Evolutionary conservation across 2,797 vertebrate genomes (phyloP).

Genomic region (Chiloscyllium punctatum): DNA sequence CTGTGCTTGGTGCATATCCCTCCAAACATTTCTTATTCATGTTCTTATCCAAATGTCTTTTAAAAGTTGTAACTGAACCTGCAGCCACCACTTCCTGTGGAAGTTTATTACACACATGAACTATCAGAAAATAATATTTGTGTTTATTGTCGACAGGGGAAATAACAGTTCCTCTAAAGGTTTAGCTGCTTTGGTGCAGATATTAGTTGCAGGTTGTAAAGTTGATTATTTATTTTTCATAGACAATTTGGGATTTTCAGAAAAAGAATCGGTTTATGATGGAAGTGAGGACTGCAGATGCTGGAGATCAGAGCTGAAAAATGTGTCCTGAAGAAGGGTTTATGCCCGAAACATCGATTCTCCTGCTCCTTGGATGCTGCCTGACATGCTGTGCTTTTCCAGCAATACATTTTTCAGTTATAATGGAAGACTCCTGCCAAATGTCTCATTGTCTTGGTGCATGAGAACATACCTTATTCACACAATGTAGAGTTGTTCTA

Average conservation of each 20-base stretch:
- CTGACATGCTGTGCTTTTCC: too few species aligned
- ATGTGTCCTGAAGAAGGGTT: too few species aligned
- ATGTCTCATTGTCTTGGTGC: not conserved
- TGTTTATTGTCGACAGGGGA: constrained; percentile 20
- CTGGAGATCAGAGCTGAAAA: too few species aligned
- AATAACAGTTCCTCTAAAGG: not conserved
- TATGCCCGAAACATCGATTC: too few species aligned
- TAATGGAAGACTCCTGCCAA: not conserved
- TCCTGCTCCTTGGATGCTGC: too few species aligned
- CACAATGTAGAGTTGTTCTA: not conserved
- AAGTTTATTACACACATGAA: not conserved
- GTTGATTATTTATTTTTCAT: not conserved
- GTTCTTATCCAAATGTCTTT: too few species aligned
- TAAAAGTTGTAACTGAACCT: too few species aligned
- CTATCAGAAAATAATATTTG: not conserved
- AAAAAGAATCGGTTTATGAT: not conserved
- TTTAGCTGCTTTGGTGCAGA: not conserved
- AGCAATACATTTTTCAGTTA: too few species aligned
- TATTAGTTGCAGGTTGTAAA: not conserved
- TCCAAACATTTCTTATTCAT: too few species aligned
- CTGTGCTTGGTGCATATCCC: too few species aligned
- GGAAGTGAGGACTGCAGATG: too few species aligned
- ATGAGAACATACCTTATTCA: not conserved
- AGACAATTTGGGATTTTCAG: not conserved
- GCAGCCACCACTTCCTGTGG: too few species aligned